Evolutionary conservation across 1,140 invertebrate genomes (phyloP), one percentile per base, ranked within the genome.

Genomic region (Pararge aegeria): DNA sequence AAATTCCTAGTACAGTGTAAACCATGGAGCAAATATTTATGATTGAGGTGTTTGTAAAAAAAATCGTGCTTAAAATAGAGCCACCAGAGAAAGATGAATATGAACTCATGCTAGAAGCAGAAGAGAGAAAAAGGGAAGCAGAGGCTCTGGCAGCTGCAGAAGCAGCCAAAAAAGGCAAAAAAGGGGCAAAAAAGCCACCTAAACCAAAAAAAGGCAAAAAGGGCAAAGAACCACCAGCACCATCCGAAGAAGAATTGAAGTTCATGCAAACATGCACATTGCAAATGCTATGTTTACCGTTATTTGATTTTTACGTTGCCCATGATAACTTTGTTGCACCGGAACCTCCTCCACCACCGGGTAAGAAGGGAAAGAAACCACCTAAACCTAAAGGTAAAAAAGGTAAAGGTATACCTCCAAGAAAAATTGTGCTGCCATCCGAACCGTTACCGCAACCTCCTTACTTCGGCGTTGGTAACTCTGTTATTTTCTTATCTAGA

Each of bases 161-260:
- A 75, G 80, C 80, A n/a, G 76, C 75, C 7, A 67, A 67, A 30
- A 78, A 77, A 66, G 74, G 70, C 4, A 81, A 79, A 69, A 77
- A 80, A n/a, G n/a, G n/a, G 70, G 59, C 65, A 5, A 64, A 70
- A 66, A 81, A 68, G 61, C 60, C 13, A 72, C 51, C 64, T 7
- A 75, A 73, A 66, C 48, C 55, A 0, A 84, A 86, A 18, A 84
- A 89, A 63, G 82, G 79, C 0, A 88, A 89, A 55, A 87, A 87
- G 53, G 77, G 77, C 5, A 86, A 85, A 61, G 80, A 79, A 61
- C 85, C 85, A 12, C 78, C 81, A 6, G 61, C 72, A 63, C 85
- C 87, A n/a, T 83, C 79, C 2, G 85, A 88, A 66, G 85, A 89
- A 77, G 87, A 89, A 78, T 74, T 88, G 72, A 87, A 88, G 64